Conservation (phyloP, 2,797 vertebrate genomes). For the Pteronotus mesoamericanus region DNA sequence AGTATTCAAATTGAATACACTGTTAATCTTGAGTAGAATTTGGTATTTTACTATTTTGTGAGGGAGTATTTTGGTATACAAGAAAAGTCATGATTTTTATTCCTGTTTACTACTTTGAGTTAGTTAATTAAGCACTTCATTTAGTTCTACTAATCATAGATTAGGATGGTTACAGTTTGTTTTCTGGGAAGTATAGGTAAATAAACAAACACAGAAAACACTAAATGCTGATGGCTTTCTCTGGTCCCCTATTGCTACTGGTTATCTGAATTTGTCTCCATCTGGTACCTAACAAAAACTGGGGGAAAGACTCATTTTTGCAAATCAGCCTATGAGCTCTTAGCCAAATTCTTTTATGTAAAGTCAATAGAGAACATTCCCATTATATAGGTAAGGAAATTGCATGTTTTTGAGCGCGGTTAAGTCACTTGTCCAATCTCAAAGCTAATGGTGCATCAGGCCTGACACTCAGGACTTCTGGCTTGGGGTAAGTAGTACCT, state of each 20-base stretch:
- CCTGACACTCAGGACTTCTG: neutral
- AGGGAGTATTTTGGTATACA: neutral
- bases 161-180: neutral
- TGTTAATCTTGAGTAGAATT: neutral
- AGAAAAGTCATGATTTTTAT: neutral
- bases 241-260: neutral
- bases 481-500: neutral
- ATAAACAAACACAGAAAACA: neutral
- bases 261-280: neutral
- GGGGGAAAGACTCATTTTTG: neutral
- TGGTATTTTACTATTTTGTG: neutral
- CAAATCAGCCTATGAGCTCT: neutral
- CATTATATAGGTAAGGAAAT: neutral
- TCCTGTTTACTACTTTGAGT: neutral
- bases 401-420: neutral
- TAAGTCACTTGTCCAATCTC: neutral
- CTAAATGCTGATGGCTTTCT: neutral
- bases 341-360: neutral
- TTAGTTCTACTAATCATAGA: neutral
- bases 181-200: neutral
- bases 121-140: neutral
- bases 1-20: neutral
- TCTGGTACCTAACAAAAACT: neutral
- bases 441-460: neutral
- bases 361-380: neutral